Evolutionary conservation across 2,888 invertebrate species (phyloP).

Genomic region (Resseliella maxima): DNA sequence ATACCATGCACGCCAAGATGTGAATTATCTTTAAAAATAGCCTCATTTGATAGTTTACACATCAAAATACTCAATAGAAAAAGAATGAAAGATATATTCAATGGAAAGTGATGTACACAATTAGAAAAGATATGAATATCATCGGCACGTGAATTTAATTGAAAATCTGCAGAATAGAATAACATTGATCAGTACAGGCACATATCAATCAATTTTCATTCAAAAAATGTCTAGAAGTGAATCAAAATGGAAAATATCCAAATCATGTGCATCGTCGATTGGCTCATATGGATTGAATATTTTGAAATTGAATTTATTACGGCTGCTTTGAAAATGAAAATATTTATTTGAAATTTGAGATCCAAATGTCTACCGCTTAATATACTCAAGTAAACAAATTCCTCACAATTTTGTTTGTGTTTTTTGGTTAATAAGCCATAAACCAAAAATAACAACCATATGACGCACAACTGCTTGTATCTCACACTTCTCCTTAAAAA

Average conservation of each 20-base stretch:
- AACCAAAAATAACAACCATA: neutral
- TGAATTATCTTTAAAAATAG: neutral
- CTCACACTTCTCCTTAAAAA: neutral
- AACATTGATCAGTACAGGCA: neutral
- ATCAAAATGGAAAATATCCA: neutral
- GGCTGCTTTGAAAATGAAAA: neutral
- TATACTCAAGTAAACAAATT: neutral
- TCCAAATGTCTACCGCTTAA: neutral
- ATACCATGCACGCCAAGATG: neutral
- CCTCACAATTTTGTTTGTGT: neutral
- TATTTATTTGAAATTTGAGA: neutral
- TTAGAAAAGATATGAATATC: neutral
- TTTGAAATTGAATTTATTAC: too few species aligned
- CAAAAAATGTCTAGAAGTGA: neutral
- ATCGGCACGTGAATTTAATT: constrained; percentile 9
- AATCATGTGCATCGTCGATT: too few species aligned
- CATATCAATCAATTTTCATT: neutral
- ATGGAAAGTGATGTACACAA: neutral
- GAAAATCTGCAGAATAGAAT: neutral
- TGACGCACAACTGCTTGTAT: constrained; percentile 12
- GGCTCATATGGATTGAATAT: too few species aligned
- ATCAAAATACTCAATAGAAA: too few species aligned
- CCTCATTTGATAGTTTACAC: neutral
- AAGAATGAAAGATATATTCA: neutral
- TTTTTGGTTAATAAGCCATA: neutral